Base-by-base conservation (phyloP, 2,113 vertebrate species). In the Lynx canadensis region DNA sequence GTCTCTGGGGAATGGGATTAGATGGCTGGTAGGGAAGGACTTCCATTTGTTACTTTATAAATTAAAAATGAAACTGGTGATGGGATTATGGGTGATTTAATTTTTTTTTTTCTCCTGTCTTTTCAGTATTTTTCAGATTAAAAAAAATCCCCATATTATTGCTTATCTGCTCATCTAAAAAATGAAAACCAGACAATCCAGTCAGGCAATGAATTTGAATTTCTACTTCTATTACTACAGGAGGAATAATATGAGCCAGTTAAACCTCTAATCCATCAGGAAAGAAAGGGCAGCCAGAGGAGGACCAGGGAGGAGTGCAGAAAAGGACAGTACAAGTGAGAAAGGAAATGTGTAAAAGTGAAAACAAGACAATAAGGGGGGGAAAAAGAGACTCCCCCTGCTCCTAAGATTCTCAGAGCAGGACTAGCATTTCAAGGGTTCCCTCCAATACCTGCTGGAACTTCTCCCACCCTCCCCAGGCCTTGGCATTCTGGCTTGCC, bases 61-160 rank as follows among this genome's bases (percentile, higher is more conserved):
- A 78, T 82, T 87, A 83, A 94, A 97, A 94, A 83, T 80, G 55
- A 90, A 86, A 86, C 41, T 63, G 23, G 27, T 91, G n/a, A 91
- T 95, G 29, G 38, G 41, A 91, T 95, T 87, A 90, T 13, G 36
- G 27, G 38, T 55, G 38, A 91, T 36, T 79, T 94, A 27, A 78
- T 27, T 57, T 73, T 66, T 63, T 16, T 16, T 80, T 89, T 90
- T 4, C 14, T 7, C 38, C 38, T 87, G 27, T 60, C 69, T 85
- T 69, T 92, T 83, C 31, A 82, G 57, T 83, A 48, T 76, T 96
- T 91, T 80, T 82, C 31, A 83, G 86, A 93, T 68, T 69, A 5
- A n/a, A 81, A 79, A 92, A 45, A 93, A 90, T 66, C n/a, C 29
- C 50, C 27, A 71, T 7, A 57, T 78, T 91, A 90, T 33, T 71